These are phyloP conservation scores for Cephus pulcher DNA, from an alignment of 2,888 invertebrate species.

Conservation along the genomic window DNA sequence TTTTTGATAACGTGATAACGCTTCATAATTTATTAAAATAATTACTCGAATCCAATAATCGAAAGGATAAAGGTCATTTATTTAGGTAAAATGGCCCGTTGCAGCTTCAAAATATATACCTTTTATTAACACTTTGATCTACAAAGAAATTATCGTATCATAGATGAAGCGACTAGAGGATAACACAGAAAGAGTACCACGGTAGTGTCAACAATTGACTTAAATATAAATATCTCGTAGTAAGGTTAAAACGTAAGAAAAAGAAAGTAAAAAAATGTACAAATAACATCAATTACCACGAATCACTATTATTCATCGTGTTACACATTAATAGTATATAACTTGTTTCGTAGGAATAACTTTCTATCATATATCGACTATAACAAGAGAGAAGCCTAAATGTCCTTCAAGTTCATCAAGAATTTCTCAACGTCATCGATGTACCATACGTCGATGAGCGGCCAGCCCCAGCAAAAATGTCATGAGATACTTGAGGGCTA, in stretches of 20 bases:
- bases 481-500: neutral
- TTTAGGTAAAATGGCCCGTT: neutral
- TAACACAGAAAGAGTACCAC: neutral
- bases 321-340: neutral
- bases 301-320: neutral
- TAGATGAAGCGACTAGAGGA: neutral
- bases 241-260: neutral
- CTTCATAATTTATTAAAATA: neutral
- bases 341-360: neutral
- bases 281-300: neutral
- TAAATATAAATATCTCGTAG: neutral
- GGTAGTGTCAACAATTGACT: neutral
- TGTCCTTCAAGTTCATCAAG: neutral
- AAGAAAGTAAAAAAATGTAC: neutral
- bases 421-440: neutral
- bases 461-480: neutral
- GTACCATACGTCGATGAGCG: neutral
- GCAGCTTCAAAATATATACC: slow-evolving; percentile 4
- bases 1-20: no score
- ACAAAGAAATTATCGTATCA: neutral
- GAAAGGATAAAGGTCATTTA: neutral
- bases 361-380: neutral
- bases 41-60: neutral
- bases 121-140: neutral
- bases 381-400: neutral